Evolutionary conservation across 2,113 vertebrate species (phyloP).

Genomic region (Takifugu bimaculatus): DNA sequence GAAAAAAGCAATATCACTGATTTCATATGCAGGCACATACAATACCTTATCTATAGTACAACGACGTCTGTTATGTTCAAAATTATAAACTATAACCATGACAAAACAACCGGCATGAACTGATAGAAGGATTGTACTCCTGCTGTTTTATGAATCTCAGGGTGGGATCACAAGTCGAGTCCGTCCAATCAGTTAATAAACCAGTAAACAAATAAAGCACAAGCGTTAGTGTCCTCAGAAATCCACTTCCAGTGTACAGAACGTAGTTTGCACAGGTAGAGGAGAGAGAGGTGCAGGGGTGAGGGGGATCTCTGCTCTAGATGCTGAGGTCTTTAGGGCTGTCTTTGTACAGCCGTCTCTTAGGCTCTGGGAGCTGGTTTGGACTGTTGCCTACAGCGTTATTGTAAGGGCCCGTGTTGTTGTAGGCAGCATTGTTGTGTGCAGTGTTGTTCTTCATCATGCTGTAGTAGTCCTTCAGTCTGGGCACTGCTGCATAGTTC

Average conservation of each 20-base stretch:
- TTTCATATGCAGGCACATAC: conserved; percentile 74
- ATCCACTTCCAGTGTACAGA: conserved; percentile 70
- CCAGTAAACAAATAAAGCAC: conserved; percentile 55
- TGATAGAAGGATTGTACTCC: conserved; percentile 70
- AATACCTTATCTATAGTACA: conserved; percentile 73
- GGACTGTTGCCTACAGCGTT: conserved; percentile 57
- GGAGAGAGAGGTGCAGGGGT: conserved; percentile 28
- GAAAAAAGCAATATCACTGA: conserved; percentile 67
- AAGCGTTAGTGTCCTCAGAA: conserved; percentile 60
- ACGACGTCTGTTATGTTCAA: conserved; percentile 67
- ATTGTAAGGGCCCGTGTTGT: conserved; percentile 64
- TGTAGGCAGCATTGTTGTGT: conserved; percentile 66
- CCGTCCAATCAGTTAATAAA: conserved; percentile 57
- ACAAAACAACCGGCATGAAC: conserved; percentile 64
- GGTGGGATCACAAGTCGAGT: conserved; percentile 66
- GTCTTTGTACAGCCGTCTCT: conserved; percentile 87
- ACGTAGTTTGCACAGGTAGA: conserved; percentile 54
- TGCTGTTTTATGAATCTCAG: conserved; percentile 72
- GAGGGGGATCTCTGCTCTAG: conserved; percentile 68
- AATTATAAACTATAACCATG: conserved; percentile 60
- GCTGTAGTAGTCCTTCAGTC: conserved; percentile 81
- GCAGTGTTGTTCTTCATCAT: conserved; percentile 75
- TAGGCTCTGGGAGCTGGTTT: conserved; percentile 80
- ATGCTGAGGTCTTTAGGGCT: conserved; percentile 97
- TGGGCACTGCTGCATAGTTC: conserved; percentile 66